Evolutionary conservation across 1,140 invertebrate species (phyloP).

Genomic region (Thereuonema tuberculata): DNA sequence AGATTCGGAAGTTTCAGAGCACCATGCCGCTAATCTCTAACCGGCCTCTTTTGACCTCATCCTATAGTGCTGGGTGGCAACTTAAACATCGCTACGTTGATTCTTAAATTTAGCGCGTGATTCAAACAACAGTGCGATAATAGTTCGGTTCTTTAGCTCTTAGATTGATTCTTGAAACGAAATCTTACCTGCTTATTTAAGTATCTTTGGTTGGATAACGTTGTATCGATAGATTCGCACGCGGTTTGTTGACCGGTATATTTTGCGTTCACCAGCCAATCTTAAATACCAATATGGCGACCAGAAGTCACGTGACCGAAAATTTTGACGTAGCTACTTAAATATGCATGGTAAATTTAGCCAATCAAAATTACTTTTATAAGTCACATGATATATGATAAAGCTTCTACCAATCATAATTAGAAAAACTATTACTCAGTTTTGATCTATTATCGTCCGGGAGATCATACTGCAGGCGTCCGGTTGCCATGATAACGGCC

Average conservation of each 20-base stretch:
- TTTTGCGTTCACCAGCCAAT: neutral
- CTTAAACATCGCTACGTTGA: constrained; percentile 25
- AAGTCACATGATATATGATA: neutral
- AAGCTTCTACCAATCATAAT: neutral
- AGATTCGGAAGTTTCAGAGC: no score
- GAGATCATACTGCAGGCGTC: neutral
- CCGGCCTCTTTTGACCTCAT: constrained; percentile 32
- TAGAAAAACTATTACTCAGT: neutral
- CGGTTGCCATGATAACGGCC: neutral
- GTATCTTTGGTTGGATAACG: no score
- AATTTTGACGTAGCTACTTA: constrained; percentile 20
- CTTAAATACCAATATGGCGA: constrained; percentile 39
- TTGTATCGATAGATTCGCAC: no score
- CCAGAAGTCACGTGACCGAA: constrained; percentile 36
- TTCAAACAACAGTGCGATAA: constrained; percentile 3
- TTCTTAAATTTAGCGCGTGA: neutral
- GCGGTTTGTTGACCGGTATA: constrained; percentile 9
- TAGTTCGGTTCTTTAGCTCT: no score
- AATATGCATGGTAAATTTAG: constrained; percentile 6
- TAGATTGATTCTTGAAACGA: no score
- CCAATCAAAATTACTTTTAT: neutral
- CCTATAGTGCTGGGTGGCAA: neutral
- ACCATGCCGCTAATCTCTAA: constrained; percentile 14
- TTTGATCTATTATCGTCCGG: neutral
- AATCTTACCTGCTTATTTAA: no score